Conservation (phyloP, 1,140 invertebrate species). For the Hyles vespertilio region DNA sequence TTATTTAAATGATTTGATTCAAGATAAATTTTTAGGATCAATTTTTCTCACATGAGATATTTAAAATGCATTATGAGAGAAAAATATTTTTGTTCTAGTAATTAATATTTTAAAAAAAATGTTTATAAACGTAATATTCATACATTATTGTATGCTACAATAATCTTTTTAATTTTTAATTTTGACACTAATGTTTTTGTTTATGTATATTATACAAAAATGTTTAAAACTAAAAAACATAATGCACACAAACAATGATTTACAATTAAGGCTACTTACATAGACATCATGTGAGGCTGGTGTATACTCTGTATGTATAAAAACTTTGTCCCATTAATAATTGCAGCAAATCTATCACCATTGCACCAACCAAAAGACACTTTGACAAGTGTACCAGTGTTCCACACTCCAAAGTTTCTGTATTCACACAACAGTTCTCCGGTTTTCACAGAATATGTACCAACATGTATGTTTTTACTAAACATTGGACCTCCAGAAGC, state of each 20-base stretch:
- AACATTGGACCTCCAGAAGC: conserved; percentile 11
- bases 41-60: too few species aligned
- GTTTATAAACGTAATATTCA: neutral
- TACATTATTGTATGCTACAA: too few species aligned
- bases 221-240: too few species aligned
- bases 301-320: conserved; percentile 53
- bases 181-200: too few species aligned
- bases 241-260: neutral
- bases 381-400: conserved; percentile 27
- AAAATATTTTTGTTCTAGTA: neutral
- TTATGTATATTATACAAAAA: too few species aligned
- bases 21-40: too few species aligned
- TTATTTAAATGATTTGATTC: neutral
- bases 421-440: conserved; percentile 44
- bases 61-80: too few species aligned
- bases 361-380: conserved; percentile 54
- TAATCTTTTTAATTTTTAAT: too few species aligned
- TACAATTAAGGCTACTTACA: conserved; percentile 1
- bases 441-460: conserved; percentile 46
- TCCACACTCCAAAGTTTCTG: conserved; percentile 25
- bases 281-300: conserved; percentile 38
- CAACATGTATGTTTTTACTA: conserved; percentile 16
- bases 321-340: conserved; percentile 50
- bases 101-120: neutral
- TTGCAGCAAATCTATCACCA: conserved; percentile 54